phyloP scores from a whole-genome alignment of 2,113 vertebrate genomes.

The Etheostoma spectabile region DNA sequence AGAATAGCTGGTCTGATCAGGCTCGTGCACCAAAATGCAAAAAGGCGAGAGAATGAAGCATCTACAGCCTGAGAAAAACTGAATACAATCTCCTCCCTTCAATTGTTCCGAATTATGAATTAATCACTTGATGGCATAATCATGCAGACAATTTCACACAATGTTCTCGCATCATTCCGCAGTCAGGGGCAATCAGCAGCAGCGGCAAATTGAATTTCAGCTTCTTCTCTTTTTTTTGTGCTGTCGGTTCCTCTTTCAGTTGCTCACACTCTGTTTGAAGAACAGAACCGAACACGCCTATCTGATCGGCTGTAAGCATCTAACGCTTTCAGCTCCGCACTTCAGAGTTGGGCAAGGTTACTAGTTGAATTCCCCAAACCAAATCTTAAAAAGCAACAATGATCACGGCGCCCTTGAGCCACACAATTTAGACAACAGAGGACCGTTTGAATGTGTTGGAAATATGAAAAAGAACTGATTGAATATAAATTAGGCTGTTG shows the following conservation, averaged over 20 bases:
- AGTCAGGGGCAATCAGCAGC: slow-evolving; percentile 5
- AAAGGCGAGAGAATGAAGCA: neutral
- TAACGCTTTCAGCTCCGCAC: neutral
- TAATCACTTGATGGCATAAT: slow-evolving; percentile 39
- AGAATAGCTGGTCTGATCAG: too few relatives aligned
- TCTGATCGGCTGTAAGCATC: slow-evolving; percentile 1
- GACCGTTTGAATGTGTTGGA: neutral
- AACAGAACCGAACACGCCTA: neutral
- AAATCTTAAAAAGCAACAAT: neutral
- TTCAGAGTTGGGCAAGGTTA: neutral
- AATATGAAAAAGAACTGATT: neutral
- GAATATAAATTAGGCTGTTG: slow-evolving; percentile 33
- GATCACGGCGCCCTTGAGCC: slow-evolving; percentile 14
- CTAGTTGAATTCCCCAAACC: neutral
- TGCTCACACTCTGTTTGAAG: neutral
- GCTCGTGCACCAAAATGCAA: neutral
- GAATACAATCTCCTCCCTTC: slow-evolving; percentile 24
- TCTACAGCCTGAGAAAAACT: neutral
- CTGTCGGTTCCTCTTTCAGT: neutral
- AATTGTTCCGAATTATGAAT: slow-evolving; percentile 27
- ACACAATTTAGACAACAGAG: slow-evolving; percentile 20
- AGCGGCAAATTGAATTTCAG: slow-evolving; percentile 18
- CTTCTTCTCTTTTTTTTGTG: neutral
- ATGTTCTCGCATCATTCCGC: neutral
- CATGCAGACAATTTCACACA: slow-evolving; percentile 22